Base-by-base conservation (phyloP, 2,113 vertebrate genomes). In the Podiceps cristatus region DNA sequence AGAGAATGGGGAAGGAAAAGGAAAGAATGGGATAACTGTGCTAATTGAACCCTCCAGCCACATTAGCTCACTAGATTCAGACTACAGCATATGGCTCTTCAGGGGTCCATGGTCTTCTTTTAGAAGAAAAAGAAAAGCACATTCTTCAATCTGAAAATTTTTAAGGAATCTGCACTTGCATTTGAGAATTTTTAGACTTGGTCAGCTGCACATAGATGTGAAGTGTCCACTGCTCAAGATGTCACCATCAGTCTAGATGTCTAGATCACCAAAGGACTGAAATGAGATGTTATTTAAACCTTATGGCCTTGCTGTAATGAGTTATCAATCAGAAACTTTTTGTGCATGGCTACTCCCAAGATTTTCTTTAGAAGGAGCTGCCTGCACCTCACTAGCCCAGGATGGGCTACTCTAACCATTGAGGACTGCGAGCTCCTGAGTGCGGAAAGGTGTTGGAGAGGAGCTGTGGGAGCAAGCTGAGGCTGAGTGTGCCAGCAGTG, bases 401-500 rank as follows among this genome's bases (percentile, higher is more conserved):
- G 31, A 2, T 9, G 31, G 44, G 6, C 17, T 25, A 29, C 62
- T 55, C 5, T 1, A 47, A 42, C 47, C 73, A 53, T 37, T 79
- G 55, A 44, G 81, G 68, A 24, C 1, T 29, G 35, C 2, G 8
- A 87, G 45, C 33, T 11, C 4, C 12, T 3, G 23, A 10, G 42
- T 13, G 12, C 35, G 66, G 33, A 7, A 2, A 42, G 13, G 24
- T 11, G 58, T 18, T 66, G 55, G 23, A 78, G 59, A 56, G 12
- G 60, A 87, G 68, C 91, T 52, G 25, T 3, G 44, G 59, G 69
- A 77, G 66, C 0, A 10, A 62, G 47, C 77, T 29, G 49, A n/a
- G 47, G 77, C 1, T 1, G 40, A 0, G 10, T 0, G 5, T 23
- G 5, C 67, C 0, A 0, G 7, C 0, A 0, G 40, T 23, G 67